These are phyloP conservation scores for Cyphomyrus discorhynchus DNA, from an alignment of 2,113 vertebrate species.

Conservation along the genomic window DNA sequence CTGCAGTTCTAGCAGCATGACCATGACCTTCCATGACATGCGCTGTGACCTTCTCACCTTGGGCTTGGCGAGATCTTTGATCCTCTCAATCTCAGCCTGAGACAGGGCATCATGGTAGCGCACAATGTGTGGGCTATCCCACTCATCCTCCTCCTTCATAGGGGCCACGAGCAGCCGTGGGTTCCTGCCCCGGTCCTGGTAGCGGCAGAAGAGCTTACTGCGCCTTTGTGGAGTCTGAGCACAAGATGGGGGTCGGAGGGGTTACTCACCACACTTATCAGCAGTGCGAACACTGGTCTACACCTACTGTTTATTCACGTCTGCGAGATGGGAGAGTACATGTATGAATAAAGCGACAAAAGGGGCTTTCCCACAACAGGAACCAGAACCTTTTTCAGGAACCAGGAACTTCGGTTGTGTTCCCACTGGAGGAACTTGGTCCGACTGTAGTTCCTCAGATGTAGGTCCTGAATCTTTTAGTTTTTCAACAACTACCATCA, in stretches of 20 bases:
- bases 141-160: constrained; percentile 90
- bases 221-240: constrained; percentile 70
- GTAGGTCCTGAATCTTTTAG: not conserved
- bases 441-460: not conserved
- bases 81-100: constrained; percentile 78
- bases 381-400: not conserved
- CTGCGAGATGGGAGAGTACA: not conserved
- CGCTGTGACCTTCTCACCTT: constrained; percentile 59
- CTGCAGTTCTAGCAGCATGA: not conserved
- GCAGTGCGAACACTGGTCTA: not conserved
- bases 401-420: not conserved
- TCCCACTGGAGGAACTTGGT: not conserved
- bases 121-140: constrained; percentile 90
- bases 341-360: not conserved
- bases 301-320: not conserved
- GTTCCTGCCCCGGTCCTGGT: constrained; percentile 71
- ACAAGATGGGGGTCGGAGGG: not conserved
- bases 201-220: constrained; percentile 86
- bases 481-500: not conserved
- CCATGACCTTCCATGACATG: not conserved
- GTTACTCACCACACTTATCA: not conserved
- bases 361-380: not conserved
- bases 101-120: constrained; percentile 81
- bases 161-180: constrained; percentile 82
- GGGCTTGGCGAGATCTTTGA: constrained; percentile 88